Evolutionary conservation across 2,888 invertebrate genomes (phyloP).

Genomic region (Lordiphosa andalusiaca): DNA sequence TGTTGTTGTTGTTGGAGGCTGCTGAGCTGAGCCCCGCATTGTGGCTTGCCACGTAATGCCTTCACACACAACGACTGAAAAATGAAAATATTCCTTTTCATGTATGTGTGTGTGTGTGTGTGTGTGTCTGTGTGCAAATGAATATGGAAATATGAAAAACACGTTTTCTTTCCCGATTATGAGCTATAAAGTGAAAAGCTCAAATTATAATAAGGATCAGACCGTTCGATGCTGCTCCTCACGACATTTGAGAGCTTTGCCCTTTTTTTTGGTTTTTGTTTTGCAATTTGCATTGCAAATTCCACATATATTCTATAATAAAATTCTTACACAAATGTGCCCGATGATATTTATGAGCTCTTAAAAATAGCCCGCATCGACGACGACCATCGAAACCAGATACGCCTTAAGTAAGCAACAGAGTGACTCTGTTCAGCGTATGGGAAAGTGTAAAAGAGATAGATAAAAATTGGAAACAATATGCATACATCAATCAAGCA

Average conservation of each 20-base stretch:
- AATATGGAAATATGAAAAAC: slow-evolving; percentile 68
- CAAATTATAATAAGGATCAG: slow-evolving; percentile 50
- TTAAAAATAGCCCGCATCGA: slow-evolving; percentile 39
- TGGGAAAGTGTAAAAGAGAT: slow-evolving; percentile 45
- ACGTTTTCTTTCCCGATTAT: slow-evolving; percentile 43
- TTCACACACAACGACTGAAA: slow-evolving; percentile 14
- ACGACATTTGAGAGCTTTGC: slow-evolving; percentile 20
- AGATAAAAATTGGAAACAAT: slow-evolving; percentile 28
- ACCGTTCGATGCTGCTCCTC: slow-evolving; percentile 11
- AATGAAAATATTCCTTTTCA: slow-evolving; percentile 28
- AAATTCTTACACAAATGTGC: slow-evolving; percentile 26
- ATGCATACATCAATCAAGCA: slow-evolving; percentile 41
- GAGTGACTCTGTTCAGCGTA: slow-evolving; percentile 11
- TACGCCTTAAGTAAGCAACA: slow-evolving; percentile 19
- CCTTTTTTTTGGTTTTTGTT: slow-evolving; percentile 25
- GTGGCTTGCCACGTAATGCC: slow-evolving; percentile 46
- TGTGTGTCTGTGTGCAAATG: slow-evolving; percentile 41
- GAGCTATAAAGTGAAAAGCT: slow-evolving; percentile 54
- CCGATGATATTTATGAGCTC: slow-evolving; percentile 57
- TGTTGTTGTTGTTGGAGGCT: slow-evolving; percentile 30
- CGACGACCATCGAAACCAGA: slow-evolving; percentile 38
- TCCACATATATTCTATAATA: slow-evolving; percentile 21
- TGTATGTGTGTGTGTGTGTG: slow-evolving; percentile 23
- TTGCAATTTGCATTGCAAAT: slow-evolving; percentile 62
- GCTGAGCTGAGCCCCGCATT: slow-evolving; percentile 24